A percentile compares a stretch with the other conserved stretches of the same genome.
Conservation (phyloP, 53 echinoderm and acorn worm species). For the Holothuria scabra region DNA sequence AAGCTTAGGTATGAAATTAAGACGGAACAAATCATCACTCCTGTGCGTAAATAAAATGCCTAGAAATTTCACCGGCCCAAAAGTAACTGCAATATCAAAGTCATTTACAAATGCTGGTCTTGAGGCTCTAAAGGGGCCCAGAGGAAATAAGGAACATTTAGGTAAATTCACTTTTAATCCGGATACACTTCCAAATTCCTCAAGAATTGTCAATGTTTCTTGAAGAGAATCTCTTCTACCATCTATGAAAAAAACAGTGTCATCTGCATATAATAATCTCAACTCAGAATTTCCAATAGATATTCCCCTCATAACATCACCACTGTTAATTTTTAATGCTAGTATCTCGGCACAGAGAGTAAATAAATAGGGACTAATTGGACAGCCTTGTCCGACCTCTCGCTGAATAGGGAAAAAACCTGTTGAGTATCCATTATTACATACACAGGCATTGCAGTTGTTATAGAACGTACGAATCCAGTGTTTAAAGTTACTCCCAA, state of each 20-base stretch:
- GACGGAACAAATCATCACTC: too few relatives aligned
- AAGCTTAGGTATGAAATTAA: too few relatives aligned
- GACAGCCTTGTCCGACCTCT: too few relatives aligned
- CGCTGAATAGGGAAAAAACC: not conserved
- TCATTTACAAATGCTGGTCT: not conserved
- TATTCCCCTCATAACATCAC: too few relatives aligned
- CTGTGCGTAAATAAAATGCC: not conserved
- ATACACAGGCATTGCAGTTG: not conserved
- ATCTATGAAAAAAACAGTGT: not conserved
- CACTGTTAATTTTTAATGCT: not conserved
- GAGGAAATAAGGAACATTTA: not conserved
- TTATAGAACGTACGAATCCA: slow-evolving; percentile 1
- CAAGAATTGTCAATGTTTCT: not conserved
- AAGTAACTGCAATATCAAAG: slow-evolving; percentile 12
- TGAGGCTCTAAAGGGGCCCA: too few relatives aligned
- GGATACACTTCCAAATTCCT: not conserved
- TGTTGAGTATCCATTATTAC: too few relatives aligned
- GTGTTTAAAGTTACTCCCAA: not conserved
- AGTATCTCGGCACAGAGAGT: too few relatives aligned
- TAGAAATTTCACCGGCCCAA: too few relatives aligned
- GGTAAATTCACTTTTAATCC: slow-evolving; percentile 1
- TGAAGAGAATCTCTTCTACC: too few relatives aligned
- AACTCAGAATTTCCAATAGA: too few relatives aligned
- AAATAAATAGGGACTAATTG: too few relatives aligned
- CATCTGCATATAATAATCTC: not conserved